phyloP scores from a whole-genome alignment of 2,888 invertebrate species.

The Diploptera punctata region DNA sequence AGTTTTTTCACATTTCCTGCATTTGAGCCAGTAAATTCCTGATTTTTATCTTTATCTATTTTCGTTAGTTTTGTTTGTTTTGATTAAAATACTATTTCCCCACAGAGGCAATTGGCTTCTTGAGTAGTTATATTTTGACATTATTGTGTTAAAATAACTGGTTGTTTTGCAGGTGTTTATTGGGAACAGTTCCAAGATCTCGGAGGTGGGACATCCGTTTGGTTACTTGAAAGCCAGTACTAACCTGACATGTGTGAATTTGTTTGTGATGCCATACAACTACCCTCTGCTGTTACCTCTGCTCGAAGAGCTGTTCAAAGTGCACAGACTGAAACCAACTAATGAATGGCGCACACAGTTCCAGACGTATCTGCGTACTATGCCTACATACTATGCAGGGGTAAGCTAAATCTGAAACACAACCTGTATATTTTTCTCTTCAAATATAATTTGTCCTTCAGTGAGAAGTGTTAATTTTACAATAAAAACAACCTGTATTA shows the following conservation, averaged over 20 bases:
- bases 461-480: too few species aligned
- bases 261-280: slow-evolving; percentile 98
- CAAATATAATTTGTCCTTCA: too few species aligned
- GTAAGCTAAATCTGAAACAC: slow-evolving; percentile 61
- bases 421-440: too few species aligned
- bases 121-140: too few species aligned
- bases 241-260: slow-evolving; percentile 90
- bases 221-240: slow-evolving; percentile 97
- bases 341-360: slow-evolving; percentile 93
- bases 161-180: slow-evolving; percentile 76
- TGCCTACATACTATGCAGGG: slow-evolving; percentile 94
- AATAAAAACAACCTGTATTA: too few species aligned
- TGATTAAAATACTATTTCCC: too few species aligned
- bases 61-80: too few species aligned
- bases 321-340: slow-evolving; percentile 90
- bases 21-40: too few species aligned
- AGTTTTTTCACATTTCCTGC: too few species aligned
- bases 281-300: slow-evolving; percentile 93
- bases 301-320: slow-evolving; percentile 92
- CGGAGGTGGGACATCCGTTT: slow-evolving; percentile 92
- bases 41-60: too few species aligned
- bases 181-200: slow-evolving; percentile 87
- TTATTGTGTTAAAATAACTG: too few species aligned
- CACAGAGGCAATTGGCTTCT: too few species aligned
- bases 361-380: slow-evolving; percentile 92